A percentile compares a stretch with the other conserved stretches of the same genome.
Evolutionary conservation across 1,140 invertebrate species (phyloP).

Genomic region (Onthophagus taurus): DNA sequence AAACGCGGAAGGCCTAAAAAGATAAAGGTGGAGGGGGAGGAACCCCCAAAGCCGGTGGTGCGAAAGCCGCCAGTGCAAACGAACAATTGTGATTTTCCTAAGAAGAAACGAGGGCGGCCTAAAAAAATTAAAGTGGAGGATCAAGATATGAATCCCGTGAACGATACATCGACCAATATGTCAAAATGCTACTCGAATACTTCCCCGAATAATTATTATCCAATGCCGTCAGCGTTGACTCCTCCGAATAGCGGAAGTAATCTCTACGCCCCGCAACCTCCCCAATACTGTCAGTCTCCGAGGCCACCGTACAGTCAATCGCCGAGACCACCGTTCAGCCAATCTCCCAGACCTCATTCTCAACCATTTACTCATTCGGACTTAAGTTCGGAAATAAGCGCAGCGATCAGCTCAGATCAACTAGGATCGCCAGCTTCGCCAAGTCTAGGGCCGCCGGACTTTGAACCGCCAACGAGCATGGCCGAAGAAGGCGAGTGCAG

Average conservation of each 20-base stretch:
- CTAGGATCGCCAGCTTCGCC: constrained; percentile 54
- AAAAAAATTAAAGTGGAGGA: constrained; percentile 65
- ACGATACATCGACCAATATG: constrained; percentile 33
- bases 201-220: constrained; percentile 41
- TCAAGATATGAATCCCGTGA: constrained; percentile 21
- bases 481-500: constrained; percentile 46
- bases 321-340: constrained; percentile 43
- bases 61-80: constrained; percentile 41
- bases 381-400: constrained; percentile 65
- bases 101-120: constrained; percentile 74
- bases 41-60: constrained; percentile 47
- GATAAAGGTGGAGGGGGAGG: constrained; percentile 62
- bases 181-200: constrained; percentile 48
- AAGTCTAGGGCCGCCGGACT: constrained; percentile 62
- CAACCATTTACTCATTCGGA: constrained; percentile 62
- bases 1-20: constrained; percentile 83
- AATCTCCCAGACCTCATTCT: constrained; percentile 50
- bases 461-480: constrained; percentile 60
- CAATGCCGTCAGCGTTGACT: constrained; percentile 31
- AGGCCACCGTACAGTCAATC: constrained; percentile 33
- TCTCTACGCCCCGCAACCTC: constrained; percentile 37
- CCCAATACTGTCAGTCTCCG: constrained; percentile 34
- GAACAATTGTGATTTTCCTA: constrained; percentile 51
- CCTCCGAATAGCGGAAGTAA: constrained; percentile 32
- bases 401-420: constrained; percentile 63